phyloP scores from a whole-genome alignment of 2,888 invertebrate species.

The Microctonus brassicae region DNA sequence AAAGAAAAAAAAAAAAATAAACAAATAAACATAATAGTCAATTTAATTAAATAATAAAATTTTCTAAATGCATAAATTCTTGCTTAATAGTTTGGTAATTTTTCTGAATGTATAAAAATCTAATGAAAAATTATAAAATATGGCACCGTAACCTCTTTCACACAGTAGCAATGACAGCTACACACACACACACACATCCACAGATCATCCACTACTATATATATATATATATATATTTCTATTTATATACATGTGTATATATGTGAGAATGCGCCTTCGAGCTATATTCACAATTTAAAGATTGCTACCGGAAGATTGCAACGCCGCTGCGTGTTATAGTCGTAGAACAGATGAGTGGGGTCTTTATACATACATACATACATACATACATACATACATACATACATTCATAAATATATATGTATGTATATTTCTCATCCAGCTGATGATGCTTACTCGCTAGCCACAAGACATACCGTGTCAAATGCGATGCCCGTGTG shows the following conservation, averaged over 20 bases:
- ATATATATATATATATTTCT: neutral
- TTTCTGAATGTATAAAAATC: neutral
- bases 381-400: neutral
- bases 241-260: neutral
- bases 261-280: constrained; percentile 44
- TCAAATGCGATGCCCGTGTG: constrained; percentile 44
- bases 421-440: neutral
- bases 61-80: neutral
- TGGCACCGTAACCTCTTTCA: constrained; percentile 58
- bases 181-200: neutral
- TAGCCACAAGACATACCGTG: constrained; percentile 34
- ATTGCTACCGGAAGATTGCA: constrained; percentile 54
- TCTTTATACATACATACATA: neutral
- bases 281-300: constrained; percentile 48
- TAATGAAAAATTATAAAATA: constrained; percentile 1
- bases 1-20: no score
- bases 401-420: no score
- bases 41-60: neutral
- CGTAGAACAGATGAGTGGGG: neutral
- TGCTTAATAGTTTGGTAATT: no score
- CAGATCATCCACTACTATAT: constrained; percentile 49
- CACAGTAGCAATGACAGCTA: constrained; percentile 55
- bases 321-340: constrained; percentile 6
- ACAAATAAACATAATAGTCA: neutral
- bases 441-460: constrained; percentile 16